Base-by-base conservation (phyloP, 2,797 vertebrate genomes). In the Acanthopagrus latus region DNA sequence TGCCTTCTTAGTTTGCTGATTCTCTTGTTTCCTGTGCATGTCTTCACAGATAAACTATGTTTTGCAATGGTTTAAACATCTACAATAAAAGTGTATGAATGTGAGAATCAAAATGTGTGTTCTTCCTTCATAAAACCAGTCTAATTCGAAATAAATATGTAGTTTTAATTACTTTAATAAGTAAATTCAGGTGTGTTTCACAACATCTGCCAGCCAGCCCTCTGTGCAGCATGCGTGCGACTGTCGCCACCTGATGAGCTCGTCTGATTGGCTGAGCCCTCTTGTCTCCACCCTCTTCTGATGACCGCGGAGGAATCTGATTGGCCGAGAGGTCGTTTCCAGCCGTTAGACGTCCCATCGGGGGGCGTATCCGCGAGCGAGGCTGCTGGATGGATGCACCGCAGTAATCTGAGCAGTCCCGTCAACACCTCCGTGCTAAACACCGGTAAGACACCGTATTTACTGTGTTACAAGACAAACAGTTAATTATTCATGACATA, bases 241-340 rank as follows among this genome's bases (percentile, higher is more conserved):
- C 86, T 90, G 87, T 90, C 89, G 83, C 89, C 88, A 88, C 70
- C 66, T 43, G 70, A 27, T 0, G 4, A 16, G 12, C 57, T 5
- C 3, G 11, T 70, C 9, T 88, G 85, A 95, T 95, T 96, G 92
- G 95, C 70, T 78, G 0, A 38, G 8, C n/a, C 1, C 0, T 57
- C 51, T 74, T 78, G 54, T 77, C 81, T 58, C 93, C 91, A 91
- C 93, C 83, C 92, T 95, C 94, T 95, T 95, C 87, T 92, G 93
- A 95, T 93, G 77, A 80, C 80, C 16, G 1, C 0, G 2, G 33
- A 50, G 23, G 2, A 5, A 47, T 82, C 20, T 88, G 82, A 95
- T 95, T 96, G 94, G 95, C 74, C 83, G 46, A 56, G 9, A 43
- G 38, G 4, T n/a, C 0, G 3, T 43, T 67, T 20, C 73, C 12